Base-by-base conservation (phyloP, 2,888 invertebrate species). In the Tuta absoluta region DNA sequence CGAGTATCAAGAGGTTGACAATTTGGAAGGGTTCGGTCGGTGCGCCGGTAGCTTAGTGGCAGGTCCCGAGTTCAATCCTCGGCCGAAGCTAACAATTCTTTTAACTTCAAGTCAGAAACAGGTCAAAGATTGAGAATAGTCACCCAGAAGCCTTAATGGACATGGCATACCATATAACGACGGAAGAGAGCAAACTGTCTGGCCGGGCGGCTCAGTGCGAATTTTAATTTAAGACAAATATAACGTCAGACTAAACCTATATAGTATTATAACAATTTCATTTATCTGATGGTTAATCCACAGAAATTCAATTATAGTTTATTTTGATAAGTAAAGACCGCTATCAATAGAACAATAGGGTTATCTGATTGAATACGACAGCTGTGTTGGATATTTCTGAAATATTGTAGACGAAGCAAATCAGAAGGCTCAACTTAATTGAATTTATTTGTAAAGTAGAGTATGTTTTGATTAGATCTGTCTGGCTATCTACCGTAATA, bases 311-410 rank as follows among this genome's bases (percentile, higher is more conserved):
- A 51, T 51, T 51, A 51, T 23, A 51, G 11, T 51, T 17, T 45
- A 51, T 51, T 66, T 0, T 51, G 49, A 49, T 66, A 66, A 63
- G 63, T 5, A n/a, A n/a, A 45, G 17, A 17, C n/a, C 17, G 17
- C 45, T 17, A 45, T 45, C 45, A n/a, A 17, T 7, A 19, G 8
- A 48, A 53, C 51, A 53, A 53, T 24, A 12, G 28, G 24, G 28
- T n/a, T 56, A 33, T 56, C 56, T 56, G 56, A 56, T 33, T 56
- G 56, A 17, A 33, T 33, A n/a, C 17, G 17, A 14, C 56, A 33
- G 33, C 33, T 56, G 56, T 24, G 56, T 24, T 28, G 28, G 56
- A 33, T 33, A n/a, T 33, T 56, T 33, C 17, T 33, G 5, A 17
- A 45, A 45, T 45, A n/a, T 41, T 41, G 14, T 41, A 14, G 41